A percentile compares a stretch with the other conserved stretches of the same genome.
Evolutionary conservation across 2,797 vertebrate genomes (phyloP).

Genomic region (Pogoniulus pusillus): DNA sequence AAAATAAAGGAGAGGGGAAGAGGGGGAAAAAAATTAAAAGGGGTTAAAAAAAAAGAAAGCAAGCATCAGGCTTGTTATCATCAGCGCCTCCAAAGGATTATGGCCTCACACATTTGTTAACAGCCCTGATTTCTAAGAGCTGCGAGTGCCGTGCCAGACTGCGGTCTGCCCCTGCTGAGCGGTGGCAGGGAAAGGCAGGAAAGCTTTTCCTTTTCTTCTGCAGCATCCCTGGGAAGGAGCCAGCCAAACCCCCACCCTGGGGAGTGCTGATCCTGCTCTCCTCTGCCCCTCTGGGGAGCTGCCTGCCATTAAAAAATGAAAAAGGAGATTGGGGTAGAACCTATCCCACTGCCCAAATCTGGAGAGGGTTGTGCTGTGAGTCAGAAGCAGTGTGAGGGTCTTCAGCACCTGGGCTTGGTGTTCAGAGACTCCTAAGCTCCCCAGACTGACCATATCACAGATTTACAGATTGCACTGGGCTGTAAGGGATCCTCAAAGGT

Average conservation of each 20-base stretch:
- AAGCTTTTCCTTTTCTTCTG: slow-evolving; percentile 16
- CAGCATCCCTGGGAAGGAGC: not conserved
- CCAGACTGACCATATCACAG: rapidly evolving
- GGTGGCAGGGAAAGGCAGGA: slow-evolving; percentile 25
- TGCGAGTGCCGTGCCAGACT: slow-evolving; percentile 33
- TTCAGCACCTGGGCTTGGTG: not conserved
- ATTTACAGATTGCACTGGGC: too few species aligned
- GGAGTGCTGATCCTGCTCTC: not conserved
- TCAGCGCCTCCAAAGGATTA: slow-evolving; percentile 54
- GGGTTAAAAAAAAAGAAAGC: not conserved
- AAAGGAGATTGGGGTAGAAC: not conserved
- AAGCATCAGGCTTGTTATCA: slow-evolving; percentile 21
- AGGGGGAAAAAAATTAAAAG: not conserved
- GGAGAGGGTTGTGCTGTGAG: not conserved
- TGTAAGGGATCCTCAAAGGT: too few species aligned
- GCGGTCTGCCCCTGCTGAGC: slow-evolving; percentile 52
- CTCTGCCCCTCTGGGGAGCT: not conserved
- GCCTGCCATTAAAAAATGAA: not conserved
- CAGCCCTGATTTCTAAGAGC: slow-evolving; percentile 58
- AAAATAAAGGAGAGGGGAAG: too few species aligned
- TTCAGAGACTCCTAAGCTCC: not conserved
- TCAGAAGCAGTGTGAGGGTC: not conserved
- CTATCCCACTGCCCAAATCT: not conserved
- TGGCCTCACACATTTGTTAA: slow-evolving; percentile 43
- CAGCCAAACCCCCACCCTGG: slow-evolving; percentile 11